A percentile compares a stretch with the other conserved stretches of the same genome.
phyloP scores from a whole-genome alignment of 1,140 invertebrate genomes.

The Nomia melanderi region DNA sequence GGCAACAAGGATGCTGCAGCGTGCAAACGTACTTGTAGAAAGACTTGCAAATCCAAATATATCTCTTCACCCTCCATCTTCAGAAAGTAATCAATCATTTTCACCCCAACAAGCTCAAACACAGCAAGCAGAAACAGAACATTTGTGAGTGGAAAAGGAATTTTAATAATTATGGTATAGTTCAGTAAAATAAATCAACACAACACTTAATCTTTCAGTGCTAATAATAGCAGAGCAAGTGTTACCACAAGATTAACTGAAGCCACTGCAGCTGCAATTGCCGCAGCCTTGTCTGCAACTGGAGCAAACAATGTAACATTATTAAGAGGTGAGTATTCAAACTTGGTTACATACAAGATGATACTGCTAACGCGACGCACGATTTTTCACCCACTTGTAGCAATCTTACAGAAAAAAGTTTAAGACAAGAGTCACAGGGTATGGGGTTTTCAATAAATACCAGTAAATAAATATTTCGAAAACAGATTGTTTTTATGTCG shows the following conservation, averaged over 20 bases:
- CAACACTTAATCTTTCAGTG: conserved; percentile 29
- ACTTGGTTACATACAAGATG: neutral
- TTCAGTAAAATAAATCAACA: neutral
- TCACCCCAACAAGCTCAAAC: conserved; percentile 54
- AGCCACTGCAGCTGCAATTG: conserved; percentile 78
- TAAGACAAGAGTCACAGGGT: too few relatives aligned
- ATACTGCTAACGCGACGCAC: too few relatives aligned
- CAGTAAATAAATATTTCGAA: too few relatives aligned
- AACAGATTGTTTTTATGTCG: too few relatives aligned
- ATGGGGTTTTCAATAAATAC: too few relatives aligned
- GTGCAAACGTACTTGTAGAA: conserved; percentile 74
- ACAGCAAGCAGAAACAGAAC: conserved; percentile 63
- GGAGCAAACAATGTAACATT: conserved; percentile 71
- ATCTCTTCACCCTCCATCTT: conserved; percentile 52
- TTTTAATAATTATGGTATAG: neutral
- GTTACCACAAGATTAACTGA: conserved; percentile 66
- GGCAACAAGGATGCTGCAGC: conserved; percentile 78
- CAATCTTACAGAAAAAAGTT: too few relatives aligned
- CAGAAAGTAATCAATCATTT: conserved; percentile 56
- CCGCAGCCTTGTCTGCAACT: conserved; percentile 79
- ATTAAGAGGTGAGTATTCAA: conserved; percentile 54
- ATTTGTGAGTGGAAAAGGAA: conserved; percentile 52
- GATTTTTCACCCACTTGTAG: too few relatives aligned
- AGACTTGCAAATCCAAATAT: conserved; percentile 75
- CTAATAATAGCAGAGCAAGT: conserved; percentile 40